These are phyloP conservation scores for Brachirus orientalis DNA, from an alignment of 2,113 vertebrate genomes.

Conservation along the genomic window DNA sequence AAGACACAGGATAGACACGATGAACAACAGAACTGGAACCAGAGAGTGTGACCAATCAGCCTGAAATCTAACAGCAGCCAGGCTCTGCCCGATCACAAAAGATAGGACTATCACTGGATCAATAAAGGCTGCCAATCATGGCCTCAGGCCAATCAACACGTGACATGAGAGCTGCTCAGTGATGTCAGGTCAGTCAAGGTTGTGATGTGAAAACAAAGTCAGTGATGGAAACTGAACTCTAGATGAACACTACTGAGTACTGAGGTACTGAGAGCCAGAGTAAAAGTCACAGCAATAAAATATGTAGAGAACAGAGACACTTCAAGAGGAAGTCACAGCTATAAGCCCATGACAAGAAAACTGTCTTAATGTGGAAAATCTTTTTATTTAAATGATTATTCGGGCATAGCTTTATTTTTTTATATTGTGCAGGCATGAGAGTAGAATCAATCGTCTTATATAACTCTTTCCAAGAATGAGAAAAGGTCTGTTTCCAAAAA, in stretches of 20 bases:
- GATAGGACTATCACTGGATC: constrained; percentile 43
- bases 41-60: background rate
- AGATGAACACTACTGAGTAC: background rate
- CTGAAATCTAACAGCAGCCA: constrained; percentile 15
- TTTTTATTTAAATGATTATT: background rate
- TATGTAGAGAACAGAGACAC: background rate
- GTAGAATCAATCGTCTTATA: background rate
- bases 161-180: constrained; percentile 55
- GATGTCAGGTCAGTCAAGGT: constrained; percentile 57
- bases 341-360: background rate
- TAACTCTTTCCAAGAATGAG: background rate
- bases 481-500: background rate
- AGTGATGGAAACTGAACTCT: constrained; percentile 15
- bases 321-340: background rate
- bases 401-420: background rate
- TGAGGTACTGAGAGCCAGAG: background rate
- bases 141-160: constrained; percentile 53
- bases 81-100: no score
- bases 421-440: background rate
- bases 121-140: constrained; percentile 56
- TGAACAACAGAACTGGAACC: background rate
- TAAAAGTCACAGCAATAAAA: background rate
- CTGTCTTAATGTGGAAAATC: background rate
- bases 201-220: constrained; percentile 40
- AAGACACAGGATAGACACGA: background rate